Evolutionary conservation across 2,888 invertebrate genomes (phyloP).

Genomic region (Megastigmus dorsalis): DNA sequence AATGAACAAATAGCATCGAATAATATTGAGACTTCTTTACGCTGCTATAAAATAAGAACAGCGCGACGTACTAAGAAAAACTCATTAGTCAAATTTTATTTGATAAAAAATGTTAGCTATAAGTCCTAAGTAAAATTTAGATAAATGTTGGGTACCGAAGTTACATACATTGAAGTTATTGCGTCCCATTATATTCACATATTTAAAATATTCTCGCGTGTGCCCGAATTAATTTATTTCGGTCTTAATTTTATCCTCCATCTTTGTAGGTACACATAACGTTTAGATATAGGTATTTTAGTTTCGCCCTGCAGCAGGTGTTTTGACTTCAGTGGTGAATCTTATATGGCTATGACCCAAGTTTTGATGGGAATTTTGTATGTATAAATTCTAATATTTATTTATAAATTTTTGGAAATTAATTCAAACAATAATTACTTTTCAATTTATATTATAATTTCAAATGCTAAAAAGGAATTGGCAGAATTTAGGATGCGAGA

Average conservation of each 20-base stretch:
- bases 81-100: too few relatives aligned
- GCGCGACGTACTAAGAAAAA: too few relatives aligned
- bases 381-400: background rate
- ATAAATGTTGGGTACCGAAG: conserved; percentile 6
- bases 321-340: background rate
- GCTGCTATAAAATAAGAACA: too few relatives aligned
- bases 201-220: background rate
- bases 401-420: background rate
- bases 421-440: too few relatives aligned
- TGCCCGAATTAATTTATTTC: background rate
- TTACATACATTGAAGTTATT: conserved; percentile 28
- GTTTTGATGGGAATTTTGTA: background rate
- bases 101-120: too few relatives aligned
- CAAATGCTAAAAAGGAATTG: too few relatives aligned
- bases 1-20: too few relatives aligned
- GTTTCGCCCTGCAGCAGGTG: background rate
- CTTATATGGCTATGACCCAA: background rate
- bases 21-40: too few relatives aligned
- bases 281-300: conserved; percentile 28
- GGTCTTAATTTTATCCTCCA: background rate
- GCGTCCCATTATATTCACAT: background rate
- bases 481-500: too few relatives aligned
- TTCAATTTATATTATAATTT: too few relatives aligned
- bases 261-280: conserved; percentile 10
- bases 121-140: too few relatives aligned